phyloP scores from a whole-genome alignment of 2,888 invertebrate genomes.

The Pyrrhosoma nymphula region DNA sequence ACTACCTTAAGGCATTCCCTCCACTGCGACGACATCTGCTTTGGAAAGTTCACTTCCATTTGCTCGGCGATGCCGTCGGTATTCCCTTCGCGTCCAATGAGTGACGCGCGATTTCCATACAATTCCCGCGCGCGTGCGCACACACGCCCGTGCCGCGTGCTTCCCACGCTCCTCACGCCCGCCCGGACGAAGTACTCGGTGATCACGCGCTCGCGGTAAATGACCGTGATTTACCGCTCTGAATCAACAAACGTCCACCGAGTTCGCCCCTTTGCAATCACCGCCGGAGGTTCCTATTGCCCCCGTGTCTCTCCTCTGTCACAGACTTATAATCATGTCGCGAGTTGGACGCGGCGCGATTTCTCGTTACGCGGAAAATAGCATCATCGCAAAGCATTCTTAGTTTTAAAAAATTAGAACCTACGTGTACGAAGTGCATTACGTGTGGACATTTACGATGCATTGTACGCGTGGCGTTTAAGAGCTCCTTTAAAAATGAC shows the following conservation, averaged over 20 bases:
- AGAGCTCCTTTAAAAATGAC: too few species aligned
- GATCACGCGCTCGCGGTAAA: neutral
- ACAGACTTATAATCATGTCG: neutral
- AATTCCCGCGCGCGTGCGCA: neutral
- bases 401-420: too few species aligned
- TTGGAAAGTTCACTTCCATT: neutral
- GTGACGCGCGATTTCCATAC: neutral
- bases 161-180: neutral
- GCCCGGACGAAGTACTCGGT: neutral
- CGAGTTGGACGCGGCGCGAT: neutral
- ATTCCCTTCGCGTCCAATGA: neutral
- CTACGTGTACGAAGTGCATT: too few species aligned
- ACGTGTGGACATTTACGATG: too few species aligned
- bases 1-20: neutral
- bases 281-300: neutral
- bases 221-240: neutral
- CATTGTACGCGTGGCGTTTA: too few species aligned
- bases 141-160: neutral
- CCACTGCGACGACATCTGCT: neutral
- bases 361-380: neutral
- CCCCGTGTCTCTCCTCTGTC: neutral
- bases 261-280: neutral
- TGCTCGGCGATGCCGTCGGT: neutral
- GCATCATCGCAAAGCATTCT: neutral
- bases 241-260: neutral